Evolutionary conservation across 2,113 vertebrate species (phyloP), one percentile per base, ranked within the genome.

Genomic region (Synchiropus splendidus): DNA sequence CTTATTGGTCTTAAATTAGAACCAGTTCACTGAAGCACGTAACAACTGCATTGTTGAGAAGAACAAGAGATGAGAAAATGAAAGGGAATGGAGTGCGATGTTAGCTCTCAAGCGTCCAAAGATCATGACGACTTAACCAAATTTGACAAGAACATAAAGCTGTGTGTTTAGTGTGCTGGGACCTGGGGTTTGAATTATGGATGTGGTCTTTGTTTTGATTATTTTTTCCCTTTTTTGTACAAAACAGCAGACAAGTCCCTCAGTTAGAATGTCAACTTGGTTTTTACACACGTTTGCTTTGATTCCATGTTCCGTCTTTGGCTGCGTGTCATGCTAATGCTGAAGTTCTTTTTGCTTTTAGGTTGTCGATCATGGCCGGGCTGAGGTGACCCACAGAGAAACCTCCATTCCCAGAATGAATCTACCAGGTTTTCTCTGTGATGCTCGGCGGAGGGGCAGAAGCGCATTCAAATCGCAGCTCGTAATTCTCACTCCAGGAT

Each of bases 111-210:
- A 36, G 50, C 69, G 35, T 51, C 35, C 39, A 44, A 54, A 60
- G 42, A 57, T 70, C 41, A 45, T 5, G n/a, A n/a, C n/a, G n/a
- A n/a, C 53, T 60, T 65, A 72, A 68, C 36, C 35, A 55, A 53
- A 73, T 71, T 67, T 75, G 36, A 52, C 48, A 61, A 42, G 38
- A 64, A 45, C 36, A 39, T 48, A 33, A 46, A 34, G 21, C 32
- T 50, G 37, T 42, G 40, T 42, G 34, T 61, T 49, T 36, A 43
- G 14, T 45, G 18, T 61, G 39, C 41, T 42, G 18, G 12, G 18
- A 54, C 51, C 51, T 45, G 42, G 48, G 54, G 60, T 69, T 37
- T 31, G 21, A 59, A 36, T 64, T 58, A 50, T 45, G 49, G 60
- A 52, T 61, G 62, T 59, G 47, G 47, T 49, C 42, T 64, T 47